These are phyloP conservation scores for Helicoverpa zea DNA, from an alignment of 1,140 invertebrate genomes.

Conservation along the genomic window DNA sequence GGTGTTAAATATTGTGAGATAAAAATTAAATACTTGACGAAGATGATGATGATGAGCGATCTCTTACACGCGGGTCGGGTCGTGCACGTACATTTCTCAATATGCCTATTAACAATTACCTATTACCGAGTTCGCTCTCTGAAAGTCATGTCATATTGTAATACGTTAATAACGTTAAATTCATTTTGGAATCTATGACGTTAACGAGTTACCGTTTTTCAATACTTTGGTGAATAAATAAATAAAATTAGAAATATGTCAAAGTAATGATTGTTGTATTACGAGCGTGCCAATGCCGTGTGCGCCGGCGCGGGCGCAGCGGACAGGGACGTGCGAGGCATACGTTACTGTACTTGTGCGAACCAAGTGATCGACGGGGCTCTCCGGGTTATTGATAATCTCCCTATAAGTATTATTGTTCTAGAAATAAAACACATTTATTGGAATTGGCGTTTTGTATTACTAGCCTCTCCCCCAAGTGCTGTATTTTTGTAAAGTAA, in stretches of 20 bases:
- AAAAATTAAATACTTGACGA: no score
- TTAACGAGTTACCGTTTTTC: not conserved
- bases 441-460: conserved; percentile 59
- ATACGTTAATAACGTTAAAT: not conserved
- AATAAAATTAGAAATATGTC: no score
- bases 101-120: not conserved
- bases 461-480: not conserved
- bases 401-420: conserved; percentile 70
- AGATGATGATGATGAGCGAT: no score
- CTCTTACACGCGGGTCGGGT: no score
- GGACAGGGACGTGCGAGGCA: not conserved
- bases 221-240: not conserved
- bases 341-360: not conserved
- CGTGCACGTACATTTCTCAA: not conserved
- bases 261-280: no score
- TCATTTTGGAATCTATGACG: not conserved
- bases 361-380: not conserved
- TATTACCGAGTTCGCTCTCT: conserved; percentile 10
- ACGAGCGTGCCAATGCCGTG: no score
- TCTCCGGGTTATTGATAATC: conserved; percentile 60
- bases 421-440: conserved; percentile 79
- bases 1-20: no score
- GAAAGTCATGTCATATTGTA: not conserved
- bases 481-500: not conserved
- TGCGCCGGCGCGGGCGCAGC: not conserved